A percentile compares a stretch with the other conserved stretches of the same genome.
Evolutionary conservation across 2,888 invertebrate genomes (phyloP).

Genomic region (Cabera pusaria): DNA sequence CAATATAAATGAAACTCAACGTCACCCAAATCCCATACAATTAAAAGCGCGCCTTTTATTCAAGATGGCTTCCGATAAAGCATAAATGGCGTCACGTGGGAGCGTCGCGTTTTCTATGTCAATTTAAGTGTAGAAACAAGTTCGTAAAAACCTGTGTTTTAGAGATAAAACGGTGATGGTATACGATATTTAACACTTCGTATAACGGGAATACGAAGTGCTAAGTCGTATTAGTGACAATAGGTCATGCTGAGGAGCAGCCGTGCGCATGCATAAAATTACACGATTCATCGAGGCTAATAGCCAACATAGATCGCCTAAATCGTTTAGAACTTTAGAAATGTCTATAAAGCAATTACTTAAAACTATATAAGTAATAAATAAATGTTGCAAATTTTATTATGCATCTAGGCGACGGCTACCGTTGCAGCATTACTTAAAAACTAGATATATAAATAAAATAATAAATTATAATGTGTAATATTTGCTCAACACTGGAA

Average conservation of each 20-base stretch:
- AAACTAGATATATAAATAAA: too few relatives aligned
- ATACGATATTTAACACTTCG: too few relatives aligned
- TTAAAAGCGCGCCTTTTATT: conserved; percentile 47
- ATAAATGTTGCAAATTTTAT: conserved; percentile 26
- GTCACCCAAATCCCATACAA: conserved; percentile 58
- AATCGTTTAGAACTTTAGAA: conserved; percentile 31
- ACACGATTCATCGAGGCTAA: conserved; percentile 49
- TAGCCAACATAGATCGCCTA: conserved; percentile 38
- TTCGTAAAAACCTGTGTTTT: conserved; percentile 41
- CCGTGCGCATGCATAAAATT: conserved; percentile 47
- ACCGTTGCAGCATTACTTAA: conserved; percentile 17
- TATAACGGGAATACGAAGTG: conserved; percentile 60
- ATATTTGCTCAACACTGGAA: conserved; percentile 20
- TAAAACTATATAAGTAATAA: conserved; percentile 23
- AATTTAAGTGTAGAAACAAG: conserved; percentile 57
- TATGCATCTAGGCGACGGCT: conserved; percentile 20
- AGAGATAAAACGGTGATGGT: conserved; percentile 45
- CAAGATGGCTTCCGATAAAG: conserved; percentile 44
- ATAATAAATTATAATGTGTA: conserved; percentile 11
- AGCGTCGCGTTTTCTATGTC: conserved; percentile 59
- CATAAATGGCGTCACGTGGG: conserved; percentile 50
- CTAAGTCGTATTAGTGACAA: conserved; percentile 52
- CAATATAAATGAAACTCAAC: conserved; percentile 52
- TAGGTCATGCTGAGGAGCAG: conserved; percentile 49
- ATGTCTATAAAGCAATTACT: conserved; percentile 32